phyloP scores from a whole-genome alignment of 1,140 invertebrate species.

The Schlechtendalia chinensis region DNA sequence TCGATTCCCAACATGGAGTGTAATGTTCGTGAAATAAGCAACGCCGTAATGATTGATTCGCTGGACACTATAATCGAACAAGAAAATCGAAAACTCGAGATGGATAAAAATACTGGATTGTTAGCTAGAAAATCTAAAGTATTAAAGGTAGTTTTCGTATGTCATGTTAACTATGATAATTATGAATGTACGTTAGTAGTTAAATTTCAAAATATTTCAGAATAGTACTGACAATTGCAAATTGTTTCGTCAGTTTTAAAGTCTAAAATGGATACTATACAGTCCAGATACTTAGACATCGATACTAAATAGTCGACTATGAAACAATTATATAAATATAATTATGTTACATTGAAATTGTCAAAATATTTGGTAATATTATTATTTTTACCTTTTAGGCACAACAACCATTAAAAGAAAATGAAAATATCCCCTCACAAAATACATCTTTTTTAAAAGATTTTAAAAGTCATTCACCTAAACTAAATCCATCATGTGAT shows the following conservation, averaged over 20 bases:
- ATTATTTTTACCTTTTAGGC: background rate
- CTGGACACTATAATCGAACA: conserved; percentile 26
- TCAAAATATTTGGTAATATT: background rate
- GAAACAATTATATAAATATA: background rate
- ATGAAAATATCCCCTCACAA: background rate
- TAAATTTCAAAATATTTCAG: too few relatives aligned
- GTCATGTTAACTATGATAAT: background rate
- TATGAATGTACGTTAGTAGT: too few relatives aligned
- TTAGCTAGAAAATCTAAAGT: background rate
- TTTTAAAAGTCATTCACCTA: background rate
- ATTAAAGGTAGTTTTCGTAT: background rate
- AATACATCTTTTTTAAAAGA: background rate
- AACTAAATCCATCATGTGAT: background rate
- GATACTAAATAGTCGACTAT: too few relatives aligned
- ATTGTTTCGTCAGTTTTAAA: too few relatives aligned
- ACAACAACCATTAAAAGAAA: background rate
- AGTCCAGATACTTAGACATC: too few relatives aligned
- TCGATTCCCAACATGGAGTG: background rate
- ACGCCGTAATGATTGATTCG: conserved; percentile 13
- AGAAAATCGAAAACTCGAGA: conserved; percentile 20
- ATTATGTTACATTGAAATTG: background rate
- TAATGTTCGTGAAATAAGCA: conserved; percentile 21
- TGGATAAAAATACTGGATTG: conserved; percentile 22
- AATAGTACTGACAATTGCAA: too few relatives aligned
- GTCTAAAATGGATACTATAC: too few relatives aligned